Evolutionary conservation across 2,797 vertebrate genomes (phyloP).

Genomic region (Pterois miles): DNA sequence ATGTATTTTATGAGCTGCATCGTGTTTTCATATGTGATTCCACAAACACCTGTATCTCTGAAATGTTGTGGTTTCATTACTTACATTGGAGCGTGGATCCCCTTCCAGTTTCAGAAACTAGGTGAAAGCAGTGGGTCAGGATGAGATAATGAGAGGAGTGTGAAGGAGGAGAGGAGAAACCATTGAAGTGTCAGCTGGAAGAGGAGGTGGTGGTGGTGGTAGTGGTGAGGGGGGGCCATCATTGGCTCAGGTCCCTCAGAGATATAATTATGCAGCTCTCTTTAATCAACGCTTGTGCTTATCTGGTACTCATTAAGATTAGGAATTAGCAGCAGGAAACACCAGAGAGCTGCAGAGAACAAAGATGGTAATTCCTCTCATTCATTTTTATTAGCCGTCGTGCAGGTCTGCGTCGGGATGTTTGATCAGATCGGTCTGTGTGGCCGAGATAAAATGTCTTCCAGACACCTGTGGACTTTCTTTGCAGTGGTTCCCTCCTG

Average conservation of each 20-base stretch:
- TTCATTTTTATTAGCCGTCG: conserved; percentile 31
- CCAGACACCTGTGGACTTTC: neutral
- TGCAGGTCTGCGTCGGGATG: neutral
- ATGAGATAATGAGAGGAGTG: conserved; percentile 54
- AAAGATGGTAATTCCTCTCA: conserved; percentile 59
- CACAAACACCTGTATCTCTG: conserved; percentile 12
- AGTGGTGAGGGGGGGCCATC: conserved; percentile 8
- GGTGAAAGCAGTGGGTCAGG: conserved; percentile 59
- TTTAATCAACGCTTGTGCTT: conserved; percentile 74
- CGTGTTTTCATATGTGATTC: conserved; percentile 42
- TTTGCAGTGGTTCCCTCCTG: neutral
- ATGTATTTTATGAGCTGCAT: conserved; percentile 51
- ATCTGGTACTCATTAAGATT: conserved; percentile 74
- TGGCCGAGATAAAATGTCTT: conserved; percentile 16
- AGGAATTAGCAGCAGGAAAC: conserved; percentile 63
- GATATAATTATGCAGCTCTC: conserved; percentile 73
- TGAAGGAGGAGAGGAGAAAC: conserved; percentile 44
- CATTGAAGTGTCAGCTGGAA: conserved; percentile 55
- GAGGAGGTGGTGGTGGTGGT: conserved; percentile 28
- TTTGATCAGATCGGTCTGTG: conserved; percentile 48
- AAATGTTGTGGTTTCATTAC: conserved; percentile 48
- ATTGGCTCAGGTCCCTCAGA: conserved; percentile 62
- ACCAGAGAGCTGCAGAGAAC: conserved; percentile 56
- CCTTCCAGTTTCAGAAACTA: conserved; percentile 50
- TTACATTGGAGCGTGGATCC: conserved; percentile 38